Percentiles rank a stretch among this genome's conserved stretches.
Conservation (phyloP, 2,113 vertebrate species). For the Myiagra hebetior region DNA sequence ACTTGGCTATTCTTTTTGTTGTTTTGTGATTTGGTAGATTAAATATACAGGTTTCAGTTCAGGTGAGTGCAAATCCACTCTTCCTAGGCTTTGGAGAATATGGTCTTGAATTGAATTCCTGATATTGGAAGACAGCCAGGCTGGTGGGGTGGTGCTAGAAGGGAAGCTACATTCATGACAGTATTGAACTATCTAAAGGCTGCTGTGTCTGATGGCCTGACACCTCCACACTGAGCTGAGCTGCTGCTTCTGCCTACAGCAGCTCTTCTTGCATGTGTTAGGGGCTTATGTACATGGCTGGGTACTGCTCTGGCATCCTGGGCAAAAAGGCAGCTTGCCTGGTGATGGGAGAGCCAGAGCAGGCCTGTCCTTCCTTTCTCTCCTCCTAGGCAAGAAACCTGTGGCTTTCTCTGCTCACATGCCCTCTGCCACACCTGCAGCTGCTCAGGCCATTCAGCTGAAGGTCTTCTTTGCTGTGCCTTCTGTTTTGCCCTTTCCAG, state of each 20-base stretch:
- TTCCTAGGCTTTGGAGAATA: neutral
- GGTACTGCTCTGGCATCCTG: neutral
- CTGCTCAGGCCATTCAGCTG: neutral
- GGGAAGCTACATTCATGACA: neutral
- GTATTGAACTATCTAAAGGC: neutral
- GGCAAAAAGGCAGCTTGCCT: neutral
- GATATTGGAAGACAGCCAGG: neutral
- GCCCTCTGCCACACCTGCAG: neutral
- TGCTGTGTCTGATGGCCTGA: neutral
- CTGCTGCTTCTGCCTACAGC: neutral
- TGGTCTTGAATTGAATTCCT: neutral
- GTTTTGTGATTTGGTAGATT: neutral
- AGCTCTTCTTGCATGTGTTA: neutral
- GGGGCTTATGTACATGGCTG: rapidly evolving
- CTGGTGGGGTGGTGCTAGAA: neutral
- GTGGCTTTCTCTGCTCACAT: neutral
- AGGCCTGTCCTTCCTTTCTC: neutral
- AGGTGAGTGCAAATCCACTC: neutral
- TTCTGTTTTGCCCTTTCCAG: neutral
- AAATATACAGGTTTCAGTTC: neutral
- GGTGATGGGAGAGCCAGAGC: neutral
- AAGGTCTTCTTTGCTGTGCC: neutral
- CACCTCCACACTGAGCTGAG: neutral
- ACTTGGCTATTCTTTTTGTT: neutral
- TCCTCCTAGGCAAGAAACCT: neutral